Percentiles rank a stretch among this genome's conserved stretches.
Evolutionary conservation across 2,797 vertebrate genomes (phyloP).

Genomic region (Euphonia xanthogaster): DNA sequence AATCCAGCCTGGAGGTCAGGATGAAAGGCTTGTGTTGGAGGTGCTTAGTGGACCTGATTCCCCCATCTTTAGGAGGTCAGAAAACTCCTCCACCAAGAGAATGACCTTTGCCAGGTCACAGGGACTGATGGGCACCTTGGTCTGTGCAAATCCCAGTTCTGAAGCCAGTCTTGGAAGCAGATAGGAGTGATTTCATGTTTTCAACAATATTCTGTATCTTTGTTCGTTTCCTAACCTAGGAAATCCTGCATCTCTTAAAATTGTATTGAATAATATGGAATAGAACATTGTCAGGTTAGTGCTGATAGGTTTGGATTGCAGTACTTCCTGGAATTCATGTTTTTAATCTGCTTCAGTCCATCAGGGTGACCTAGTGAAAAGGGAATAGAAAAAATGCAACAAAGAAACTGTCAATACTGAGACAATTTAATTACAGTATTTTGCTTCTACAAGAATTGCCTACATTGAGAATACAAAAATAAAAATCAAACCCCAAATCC

Average conservation of each 20-base stretch:
- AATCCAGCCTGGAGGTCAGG: constrained; percentile 48
- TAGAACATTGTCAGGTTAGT: not conserved
- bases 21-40: constrained; percentile 28
- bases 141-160: not conserved
- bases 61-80: constrained; percentile 2
- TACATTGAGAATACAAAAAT: not conserved
- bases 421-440: not conserved
- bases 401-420: not conserved
- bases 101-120: not conserved
- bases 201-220: not conserved
- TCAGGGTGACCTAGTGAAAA: not conserved
- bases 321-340: not conserved
- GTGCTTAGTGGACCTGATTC: not conserved
- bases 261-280: not conserved
- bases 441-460: not conserved
- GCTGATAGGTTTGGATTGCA: not conserved
- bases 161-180: not conserved
- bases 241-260: not conserved
- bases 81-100: not conserved
- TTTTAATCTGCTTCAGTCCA: not conserved
- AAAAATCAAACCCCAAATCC: not conserved
- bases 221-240: not conserved
- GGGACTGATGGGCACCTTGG: not conserved
- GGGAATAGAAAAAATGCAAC: not conserved
- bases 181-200: not conserved